Conservation (phyloP, 1,140 invertebrate species). For the Metaphire vulgaris region DNA sequence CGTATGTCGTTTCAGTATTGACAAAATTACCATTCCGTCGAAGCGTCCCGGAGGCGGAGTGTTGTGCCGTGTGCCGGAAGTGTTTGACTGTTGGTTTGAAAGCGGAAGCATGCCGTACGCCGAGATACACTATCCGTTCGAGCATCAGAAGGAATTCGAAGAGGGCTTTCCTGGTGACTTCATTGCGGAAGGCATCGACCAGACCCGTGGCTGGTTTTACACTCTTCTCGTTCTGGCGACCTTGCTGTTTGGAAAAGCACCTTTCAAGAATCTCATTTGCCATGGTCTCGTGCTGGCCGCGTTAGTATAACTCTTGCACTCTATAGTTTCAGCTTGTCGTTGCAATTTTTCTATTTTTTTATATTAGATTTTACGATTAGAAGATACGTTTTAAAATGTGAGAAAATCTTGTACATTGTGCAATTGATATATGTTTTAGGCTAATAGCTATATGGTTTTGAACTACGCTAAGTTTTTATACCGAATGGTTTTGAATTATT, state of each 20-base stretch:
- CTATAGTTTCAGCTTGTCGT: too few relatives aligned
- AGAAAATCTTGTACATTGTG: too few relatives aligned
- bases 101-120: conserved; percentile 99
- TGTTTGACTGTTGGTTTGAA: conserved; percentile 99
- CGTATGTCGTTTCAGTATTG: conserved; percentile 60
- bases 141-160: conserved; percentile 83
- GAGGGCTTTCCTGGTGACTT: conserved; percentile 97
- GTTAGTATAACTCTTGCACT: too few relatives aligned
- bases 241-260: conserved; percentile 88
- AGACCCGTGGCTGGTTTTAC: conserved; percentile 99
- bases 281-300: conserved; percentile 87
- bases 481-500: too few relatives aligned
- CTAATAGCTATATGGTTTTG: too few relatives aligned
- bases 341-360: too few relatives aligned
- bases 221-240: conserved; percentile 93
- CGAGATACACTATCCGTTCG: conserved; percentile 88
- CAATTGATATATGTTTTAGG: too few relatives aligned
- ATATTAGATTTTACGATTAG: too few relatives aligned
- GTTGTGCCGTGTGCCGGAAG: conserved; percentile 78
- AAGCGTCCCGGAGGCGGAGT: conserved; percentile 70
- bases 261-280: conserved; percentile 94
- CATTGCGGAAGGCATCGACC: conserved; percentile 98
- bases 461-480: too few relatives aligned
- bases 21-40: conserved; percentile 90
- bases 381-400: too few relatives aligned